A percentile compares a stretch with the other conserved stretches of the same genome.
Conservation (phyloP, 2,888 invertebrate genomes). For the Embidobia sp. region DNA sequence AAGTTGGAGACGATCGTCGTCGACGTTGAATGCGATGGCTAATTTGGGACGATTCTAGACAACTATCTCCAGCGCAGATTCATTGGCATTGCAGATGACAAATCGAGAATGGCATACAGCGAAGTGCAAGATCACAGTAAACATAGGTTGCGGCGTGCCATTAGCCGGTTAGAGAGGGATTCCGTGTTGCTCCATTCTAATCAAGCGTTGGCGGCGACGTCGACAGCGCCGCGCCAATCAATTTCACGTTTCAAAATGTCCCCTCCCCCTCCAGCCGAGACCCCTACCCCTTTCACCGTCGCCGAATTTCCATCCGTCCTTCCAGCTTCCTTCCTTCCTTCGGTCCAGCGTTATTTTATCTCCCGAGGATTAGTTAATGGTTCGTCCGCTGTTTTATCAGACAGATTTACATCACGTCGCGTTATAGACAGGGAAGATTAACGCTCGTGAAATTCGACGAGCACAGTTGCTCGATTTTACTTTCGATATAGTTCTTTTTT, state of each 20-base stretch:
- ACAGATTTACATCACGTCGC: constrained; percentile 76
- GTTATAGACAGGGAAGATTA: constrained; percentile 51
- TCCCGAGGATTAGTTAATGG: constrained; percentile 79
- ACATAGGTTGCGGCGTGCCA: constrained; percentile 80
- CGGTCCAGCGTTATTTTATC: constrained; percentile 74
- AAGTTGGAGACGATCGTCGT: constrained; percentile 54
- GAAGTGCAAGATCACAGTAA: constrained; percentile 80
- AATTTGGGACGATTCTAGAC: constrained; percentile 60
- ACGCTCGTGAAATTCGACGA: constrained; percentile 37
- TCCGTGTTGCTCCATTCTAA: constrained; percentile 81
- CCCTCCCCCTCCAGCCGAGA: constrained; percentile 64
- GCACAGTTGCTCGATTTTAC: constrained; percentile 40
- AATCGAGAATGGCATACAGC: constrained; percentile 72
- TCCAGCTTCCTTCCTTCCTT: constrained; percentile 42
- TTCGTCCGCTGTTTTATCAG: constrained; percentile 78
- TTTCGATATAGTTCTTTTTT: constrained; percentile 35
- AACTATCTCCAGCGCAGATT: constrained; percentile 65
- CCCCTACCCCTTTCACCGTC: constrained; percentile 64
- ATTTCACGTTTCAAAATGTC: constrained; percentile 76
- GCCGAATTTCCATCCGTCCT: constrained; percentile 57
- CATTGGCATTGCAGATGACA: constrained; percentile 80
- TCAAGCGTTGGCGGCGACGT: constrained; percentile 75
- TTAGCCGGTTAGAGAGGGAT: constrained; percentile 81
- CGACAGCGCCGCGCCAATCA: constrained; percentile 77
- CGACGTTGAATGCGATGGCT: constrained; percentile 28